These are phyloP conservation scores for Antheraea mylitta DNA, from an alignment of 1,140 invertebrate genomes.

Conservation along the genomic window DNA sequence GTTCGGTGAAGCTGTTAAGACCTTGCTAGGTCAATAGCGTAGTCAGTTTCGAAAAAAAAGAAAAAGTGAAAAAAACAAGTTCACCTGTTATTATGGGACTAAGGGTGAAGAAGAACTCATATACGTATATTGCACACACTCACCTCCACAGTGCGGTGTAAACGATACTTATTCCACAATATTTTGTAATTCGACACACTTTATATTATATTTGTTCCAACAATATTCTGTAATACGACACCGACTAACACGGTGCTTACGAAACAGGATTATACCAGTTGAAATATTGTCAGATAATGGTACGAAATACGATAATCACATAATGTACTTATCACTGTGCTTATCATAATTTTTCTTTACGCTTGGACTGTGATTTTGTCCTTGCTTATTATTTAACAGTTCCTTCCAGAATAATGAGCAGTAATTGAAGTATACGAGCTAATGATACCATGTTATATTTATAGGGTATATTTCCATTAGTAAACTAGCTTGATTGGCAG, in stretches of 20 bases:
- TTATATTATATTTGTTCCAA: not conserved
- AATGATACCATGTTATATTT: conserved; percentile 13
- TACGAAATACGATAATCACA: conserved; percentile 29
- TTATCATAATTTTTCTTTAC: conserved; percentile 18
- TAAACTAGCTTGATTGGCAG: conserved; percentile 35
- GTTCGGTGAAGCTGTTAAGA: too few species aligned
- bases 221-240: not conserved
- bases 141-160: not conserved
- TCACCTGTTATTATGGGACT: too few species aligned
- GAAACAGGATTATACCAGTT: not conserved
- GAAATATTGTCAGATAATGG: not conserved
- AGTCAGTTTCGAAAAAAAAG: too few species aligned
- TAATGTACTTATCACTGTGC: conserved; percentile 20
- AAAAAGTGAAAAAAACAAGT: too few species aligned
- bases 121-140: too few species aligned
- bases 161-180: not conserved
- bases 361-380: conserved; percentile 24
- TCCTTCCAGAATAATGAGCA: conserved; percentile 20
- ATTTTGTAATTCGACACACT: not conserved
- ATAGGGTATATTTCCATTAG: conserved; percentile 32
- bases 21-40: too few species aligned
- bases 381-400: conserved; percentile 3
- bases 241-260: not conserved
- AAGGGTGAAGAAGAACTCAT: too few species aligned
- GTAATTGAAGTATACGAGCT: conserved; percentile 27